Conservation (phyloP, 2,113 vertebrate species). For the Menidia beryllina region DNA sequence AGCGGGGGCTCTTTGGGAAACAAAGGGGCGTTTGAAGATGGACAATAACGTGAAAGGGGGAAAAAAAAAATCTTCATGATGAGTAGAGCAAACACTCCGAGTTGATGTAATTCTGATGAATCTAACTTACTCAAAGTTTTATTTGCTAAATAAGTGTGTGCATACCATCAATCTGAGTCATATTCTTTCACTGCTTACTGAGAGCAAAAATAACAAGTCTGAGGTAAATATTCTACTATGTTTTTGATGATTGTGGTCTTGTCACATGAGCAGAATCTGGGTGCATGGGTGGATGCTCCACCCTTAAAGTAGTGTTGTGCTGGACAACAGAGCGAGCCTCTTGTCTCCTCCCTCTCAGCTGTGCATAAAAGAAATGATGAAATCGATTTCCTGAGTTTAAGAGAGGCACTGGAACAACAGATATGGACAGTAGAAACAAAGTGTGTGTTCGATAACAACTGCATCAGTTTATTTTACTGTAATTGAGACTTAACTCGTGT, state of each 20-base stretch:
- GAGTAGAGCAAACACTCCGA: slow-evolving; percentile 56
- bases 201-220: not conserved
- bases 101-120: slow-evolving; percentile 31
- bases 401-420: not conserved
- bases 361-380: slow-evolving; percentile 39
- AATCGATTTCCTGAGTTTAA: slow-evolving; percentile 22
- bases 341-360: slow-evolving; percentile 37
- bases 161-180: not conserved
- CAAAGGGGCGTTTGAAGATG: slow-evolving; percentile 61
- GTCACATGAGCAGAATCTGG: slow-evolving; percentile 43
- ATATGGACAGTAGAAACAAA: not conserved
- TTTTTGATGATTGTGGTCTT: slow-evolving; percentile 59
- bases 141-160: not conserved
- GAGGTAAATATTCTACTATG: slow-evolving; percentile 53
- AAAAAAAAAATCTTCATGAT: slow-evolving; percentile 10
- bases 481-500: not conserved
- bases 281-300: slow-evolving; percentile 30
- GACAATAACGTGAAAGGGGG: slow-evolving; percentile 7
- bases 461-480: not conserved
- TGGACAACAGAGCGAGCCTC: slow-evolving; percentile 17
- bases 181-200: not conserved
- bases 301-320: slow-evolving; percentile 53
- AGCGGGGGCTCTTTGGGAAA: slow-evolving; percentile 67
- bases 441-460: not conserved
- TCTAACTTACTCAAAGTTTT: slow-evolving; percentile 19